A percentile compares a stretch with the other conserved stretches of the same genome.
phyloP scores from a whole-genome alignment of 2,113 vertebrate species.

The Pandion haliaetus region DNA sequence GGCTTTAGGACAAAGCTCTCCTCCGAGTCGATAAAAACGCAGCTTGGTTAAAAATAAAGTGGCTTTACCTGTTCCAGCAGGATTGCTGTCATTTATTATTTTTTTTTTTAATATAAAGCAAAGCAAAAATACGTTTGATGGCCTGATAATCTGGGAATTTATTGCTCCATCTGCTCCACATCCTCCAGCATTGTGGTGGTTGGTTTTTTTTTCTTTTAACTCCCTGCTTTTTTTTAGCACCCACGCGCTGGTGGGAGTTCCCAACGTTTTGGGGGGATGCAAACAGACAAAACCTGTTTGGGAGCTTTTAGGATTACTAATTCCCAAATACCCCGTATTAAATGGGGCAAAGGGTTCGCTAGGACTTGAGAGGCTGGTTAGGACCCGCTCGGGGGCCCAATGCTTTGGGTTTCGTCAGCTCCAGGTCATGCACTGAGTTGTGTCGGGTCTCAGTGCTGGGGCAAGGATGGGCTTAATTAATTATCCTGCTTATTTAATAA shows the following conservation, averaged over 20 bases:
- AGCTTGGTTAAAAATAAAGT: background rate
- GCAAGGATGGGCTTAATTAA: background rate
- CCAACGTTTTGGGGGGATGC: accelerated
- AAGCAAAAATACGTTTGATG: background rate
- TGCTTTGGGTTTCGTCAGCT: background rate
- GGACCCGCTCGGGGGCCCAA: background rate
- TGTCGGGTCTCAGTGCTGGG: background rate
- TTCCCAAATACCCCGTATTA: background rate
- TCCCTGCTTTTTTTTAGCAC: background rate
- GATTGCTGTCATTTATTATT: background rate
- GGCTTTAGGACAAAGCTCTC: background rate
- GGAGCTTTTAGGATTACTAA: background rate
- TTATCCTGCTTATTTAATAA: background rate
- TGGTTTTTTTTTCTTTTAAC: background rate
- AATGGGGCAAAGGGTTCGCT: background rate
- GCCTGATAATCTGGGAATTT: background rate
- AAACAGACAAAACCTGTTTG: background rate
- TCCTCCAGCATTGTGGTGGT: background rate
- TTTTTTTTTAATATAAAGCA: background rate
- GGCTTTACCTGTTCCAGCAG: background rate
- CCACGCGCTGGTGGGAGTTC: background rate
- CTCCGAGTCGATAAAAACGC: background rate
- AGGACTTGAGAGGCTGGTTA: background rate
- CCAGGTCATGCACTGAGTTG: background rate
- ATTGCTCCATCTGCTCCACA: background rate